These are phyloP conservation scores for Andrena fulva DNA, from an alignment of 2,888 invertebrate species.

Conservation along the genomic window DNA sequence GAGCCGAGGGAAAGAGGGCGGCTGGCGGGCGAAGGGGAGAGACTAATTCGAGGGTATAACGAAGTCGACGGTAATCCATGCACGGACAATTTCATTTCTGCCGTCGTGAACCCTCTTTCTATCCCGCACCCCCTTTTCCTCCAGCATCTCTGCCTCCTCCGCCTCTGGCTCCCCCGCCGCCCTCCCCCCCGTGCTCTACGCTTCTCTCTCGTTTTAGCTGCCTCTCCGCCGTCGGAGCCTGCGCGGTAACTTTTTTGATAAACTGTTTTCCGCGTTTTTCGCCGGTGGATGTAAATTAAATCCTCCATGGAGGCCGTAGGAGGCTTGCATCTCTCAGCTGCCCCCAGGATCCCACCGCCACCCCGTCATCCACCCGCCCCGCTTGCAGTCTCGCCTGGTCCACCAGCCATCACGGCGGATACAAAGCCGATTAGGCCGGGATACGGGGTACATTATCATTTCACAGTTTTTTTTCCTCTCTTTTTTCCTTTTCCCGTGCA, in stretches of 20 bases:
- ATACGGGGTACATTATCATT: conserved; percentile 82
- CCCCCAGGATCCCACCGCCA: conserved; percentile 67
- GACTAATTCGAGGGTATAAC: conserved; percentile 73
- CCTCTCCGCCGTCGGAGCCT: conserved; percentile 63
- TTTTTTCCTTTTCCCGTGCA: too few species aligned
- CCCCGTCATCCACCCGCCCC: conserved; percentile 11
- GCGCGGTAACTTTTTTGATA: conserved; percentile 82
- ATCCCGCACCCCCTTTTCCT: conserved; percentile 62
- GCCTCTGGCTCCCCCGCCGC: conserved; percentile 19
- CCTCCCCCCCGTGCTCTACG: conserved; percentile 6
- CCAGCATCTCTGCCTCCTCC: conserved; percentile 45
- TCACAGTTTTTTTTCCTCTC: conserved; percentile 72
- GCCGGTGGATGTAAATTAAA: conserved; percentile 83
- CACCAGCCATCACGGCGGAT: conserved; percentile 74
- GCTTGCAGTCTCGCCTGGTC: conserved; percentile 49
- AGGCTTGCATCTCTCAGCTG: conserved; percentile 73
- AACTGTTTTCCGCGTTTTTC: conserved; percentile 83
- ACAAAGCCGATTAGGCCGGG: conserved; percentile 83
- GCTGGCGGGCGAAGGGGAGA: conserved; percentile 55
- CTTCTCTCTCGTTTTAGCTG: conserved; percentile 22
- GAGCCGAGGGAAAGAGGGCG: conserved; percentile 57
- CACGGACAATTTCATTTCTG: conserved; percentile 79
- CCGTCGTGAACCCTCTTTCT: conserved; percentile 72
- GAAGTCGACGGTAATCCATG: conserved; percentile 76
- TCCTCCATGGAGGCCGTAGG: conserved; percentile 74